These are phyloP conservation scores for Oplegnathus fasciatus DNA, from an alignment of 2,113 vertebrate genomes.

Conservation along the genomic window DNA sequence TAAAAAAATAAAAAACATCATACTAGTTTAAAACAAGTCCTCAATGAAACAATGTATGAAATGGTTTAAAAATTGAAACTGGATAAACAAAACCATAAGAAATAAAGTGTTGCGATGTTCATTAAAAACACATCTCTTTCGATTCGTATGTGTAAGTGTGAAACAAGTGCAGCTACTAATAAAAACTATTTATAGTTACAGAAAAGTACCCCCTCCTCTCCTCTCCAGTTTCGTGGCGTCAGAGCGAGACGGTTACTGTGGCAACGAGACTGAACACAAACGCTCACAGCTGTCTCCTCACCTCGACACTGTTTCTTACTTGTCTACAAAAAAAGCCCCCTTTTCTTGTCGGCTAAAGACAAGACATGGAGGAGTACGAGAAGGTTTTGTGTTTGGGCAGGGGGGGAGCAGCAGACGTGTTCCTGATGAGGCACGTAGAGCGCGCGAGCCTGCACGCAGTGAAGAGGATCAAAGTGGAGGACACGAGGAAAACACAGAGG, in stretches of 20 bases:
- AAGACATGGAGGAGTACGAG: slow-evolving; percentile 82
- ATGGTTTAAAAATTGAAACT: too few relatives aligned
- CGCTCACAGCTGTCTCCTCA: background rate
- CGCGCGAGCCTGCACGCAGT: slow-evolving; percentile 80
- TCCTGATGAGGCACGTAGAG: slow-evolving; percentile 82
- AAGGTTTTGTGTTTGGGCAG: slow-evolving; percentile 80
- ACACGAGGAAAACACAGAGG: slow-evolving; percentile 68
- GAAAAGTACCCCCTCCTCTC: background rate
- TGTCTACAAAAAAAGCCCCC: too few relatives aligned
- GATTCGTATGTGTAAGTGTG: too few relatives aligned
- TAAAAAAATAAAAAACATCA: too few relatives aligned
- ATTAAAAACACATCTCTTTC: too few relatives aligned
- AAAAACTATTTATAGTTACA: too few relatives aligned
- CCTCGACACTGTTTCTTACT: background rate
- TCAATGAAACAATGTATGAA: too few relatives aligned
- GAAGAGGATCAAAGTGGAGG: slow-evolving; percentile 82
- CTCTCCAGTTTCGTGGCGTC: background rate
- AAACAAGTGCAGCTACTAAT: too few relatives aligned
- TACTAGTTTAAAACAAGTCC: too few relatives aligned
- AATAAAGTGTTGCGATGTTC: too few relatives aligned
- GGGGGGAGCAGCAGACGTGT: slow-evolving; percentile 85
- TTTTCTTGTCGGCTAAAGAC: background rate
- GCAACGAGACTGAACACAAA: slow-evolving; percentile 45
- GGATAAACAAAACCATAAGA: too few relatives aligned
- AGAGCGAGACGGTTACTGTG: background rate